Percentiles rank a stretch among this genome's conserved stretches.
phyloP scores from a whole-genome alignment of 2,888 invertebrate species.

The Parasteatoda lunata region DNA sequence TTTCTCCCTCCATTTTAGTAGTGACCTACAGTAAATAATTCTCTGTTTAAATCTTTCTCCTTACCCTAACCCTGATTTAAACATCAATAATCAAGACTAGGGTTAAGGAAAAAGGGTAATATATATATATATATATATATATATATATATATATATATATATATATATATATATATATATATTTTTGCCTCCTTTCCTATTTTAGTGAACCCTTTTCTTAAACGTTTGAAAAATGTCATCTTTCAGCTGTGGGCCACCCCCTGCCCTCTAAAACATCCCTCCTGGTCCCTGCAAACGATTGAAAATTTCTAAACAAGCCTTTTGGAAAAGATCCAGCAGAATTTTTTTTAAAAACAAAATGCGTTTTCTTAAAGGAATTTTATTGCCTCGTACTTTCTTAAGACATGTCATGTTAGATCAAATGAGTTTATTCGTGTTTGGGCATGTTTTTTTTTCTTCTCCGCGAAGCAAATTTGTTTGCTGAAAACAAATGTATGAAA shows the following conservation, averaged over 20 bases:
- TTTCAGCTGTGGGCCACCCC: not conserved
- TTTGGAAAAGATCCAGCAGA: slow-evolving; percentile 33
- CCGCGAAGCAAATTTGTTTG: not conserved
- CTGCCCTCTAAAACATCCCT: not conserved
- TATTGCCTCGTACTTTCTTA: slow-evolving; percentile 36
- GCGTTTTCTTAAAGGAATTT: slow-evolving; percentile 6
- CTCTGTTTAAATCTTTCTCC: slow-evolving; percentile 3
- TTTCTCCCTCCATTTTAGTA: not conserved
- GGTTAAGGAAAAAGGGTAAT: not conserved
- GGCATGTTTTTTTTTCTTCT: not conserved
- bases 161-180: too few relatives aligned
- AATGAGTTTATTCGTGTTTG: not conserved
- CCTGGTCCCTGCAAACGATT: slow-evolving; percentile 15
- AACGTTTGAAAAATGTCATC: slow-evolving; percentile 41
- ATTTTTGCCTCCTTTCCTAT: not conserved
- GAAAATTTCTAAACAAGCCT: slow-evolving; percentile 41
- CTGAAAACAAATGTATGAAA: not conserved
- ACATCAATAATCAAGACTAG: slow-evolving; percentile 31
- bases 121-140: too few relatives aligned
- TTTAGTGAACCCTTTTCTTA: slow-evolving; percentile 17
- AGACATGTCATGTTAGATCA: not conserved
- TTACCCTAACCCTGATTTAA: slow-evolving; percentile 25
- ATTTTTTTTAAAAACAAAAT: slow-evolving; percentile 20
- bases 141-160: too few relatives aligned
- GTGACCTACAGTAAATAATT: slow-evolving; percentile 23